phyloP scores from a whole-genome alignment of 2,113 vertebrate species.

The Alaudala cheleensis region DNA sequence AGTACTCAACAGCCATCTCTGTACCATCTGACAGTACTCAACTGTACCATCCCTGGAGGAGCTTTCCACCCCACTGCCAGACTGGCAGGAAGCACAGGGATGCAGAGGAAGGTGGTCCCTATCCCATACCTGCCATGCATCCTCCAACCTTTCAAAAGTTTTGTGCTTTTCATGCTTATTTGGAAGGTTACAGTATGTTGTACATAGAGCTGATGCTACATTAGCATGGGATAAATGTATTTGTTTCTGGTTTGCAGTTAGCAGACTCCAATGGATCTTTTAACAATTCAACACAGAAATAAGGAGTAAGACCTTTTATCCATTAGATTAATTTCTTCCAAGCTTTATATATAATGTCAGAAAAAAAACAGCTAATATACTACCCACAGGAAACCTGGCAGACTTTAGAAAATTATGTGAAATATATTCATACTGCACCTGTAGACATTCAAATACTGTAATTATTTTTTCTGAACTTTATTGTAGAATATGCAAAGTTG shows the following conservation, averaged over 20 bases:
- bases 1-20: rapidly evolving
- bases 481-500: neutral
- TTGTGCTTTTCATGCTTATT: neutral
- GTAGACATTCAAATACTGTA: neutral
- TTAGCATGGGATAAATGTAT: neutral
- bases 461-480: neutral
- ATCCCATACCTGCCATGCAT: rapidly evolving
- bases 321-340: neutral
- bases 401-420: neutral
- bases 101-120: rapidly evolving
- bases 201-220: neutral
- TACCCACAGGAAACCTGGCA: neutral
- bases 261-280: neutral
- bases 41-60: rapidly evolving
- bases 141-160: neutral
- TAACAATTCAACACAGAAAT: neutral
- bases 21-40: too few relatives aligned
- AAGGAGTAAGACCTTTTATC: neutral
- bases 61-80: neutral
- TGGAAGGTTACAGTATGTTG: neutral
- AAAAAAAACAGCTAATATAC: neutral
- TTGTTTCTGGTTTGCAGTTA: neutral
- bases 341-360: neutral
- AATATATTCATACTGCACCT: neutral
- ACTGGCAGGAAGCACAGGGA: neutral